Evolutionary conservation across 2,113 vertebrate species (phyloP).

Genomic region (Psilopsiagon aurifrons): DNA sequence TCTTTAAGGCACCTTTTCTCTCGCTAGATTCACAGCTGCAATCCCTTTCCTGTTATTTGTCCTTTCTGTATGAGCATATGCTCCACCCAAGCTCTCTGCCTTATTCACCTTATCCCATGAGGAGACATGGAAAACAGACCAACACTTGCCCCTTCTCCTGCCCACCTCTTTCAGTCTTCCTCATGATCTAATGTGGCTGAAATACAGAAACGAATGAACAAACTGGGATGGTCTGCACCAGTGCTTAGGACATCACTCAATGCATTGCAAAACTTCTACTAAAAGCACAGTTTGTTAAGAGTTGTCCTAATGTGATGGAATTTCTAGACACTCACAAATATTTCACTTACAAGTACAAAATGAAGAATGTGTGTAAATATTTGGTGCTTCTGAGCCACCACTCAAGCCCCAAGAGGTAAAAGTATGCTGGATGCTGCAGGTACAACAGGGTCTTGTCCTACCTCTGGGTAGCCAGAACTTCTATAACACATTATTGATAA

Average conservation of each 20-base stretch:
- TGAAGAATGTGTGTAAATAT: fast-evolving
- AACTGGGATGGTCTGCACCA: not conserved
- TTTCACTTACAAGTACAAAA: not conserved
- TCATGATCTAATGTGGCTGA: not conserved
- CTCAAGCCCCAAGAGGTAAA: not conserved
- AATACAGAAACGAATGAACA: not conserved
- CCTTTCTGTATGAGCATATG: not conserved
- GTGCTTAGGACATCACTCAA: not conserved
- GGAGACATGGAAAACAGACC: not conserved
- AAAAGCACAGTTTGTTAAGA: not conserved
- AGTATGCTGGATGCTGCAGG: not conserved
- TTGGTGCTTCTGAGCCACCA: not conserved
- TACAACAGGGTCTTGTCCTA: not conserved
- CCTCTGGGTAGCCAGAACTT: not conserved
- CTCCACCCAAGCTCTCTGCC: not conserved
- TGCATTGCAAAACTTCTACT: not conserved
- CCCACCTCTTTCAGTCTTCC: not conserved
- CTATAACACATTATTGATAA: fast-evolving
- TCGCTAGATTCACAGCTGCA: too few relatives aligned
- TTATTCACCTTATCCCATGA: not conserved
- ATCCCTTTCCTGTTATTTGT: too few relatives aligned
- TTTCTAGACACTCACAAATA: not conserved
- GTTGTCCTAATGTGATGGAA: fast-evolving
- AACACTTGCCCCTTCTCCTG: not conserved
- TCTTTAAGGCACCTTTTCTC: too few relatives aligned